Conservation (phyloP, 2,797 vertebrate genomes). For the Macrochelys suwanniensis region DNA sequence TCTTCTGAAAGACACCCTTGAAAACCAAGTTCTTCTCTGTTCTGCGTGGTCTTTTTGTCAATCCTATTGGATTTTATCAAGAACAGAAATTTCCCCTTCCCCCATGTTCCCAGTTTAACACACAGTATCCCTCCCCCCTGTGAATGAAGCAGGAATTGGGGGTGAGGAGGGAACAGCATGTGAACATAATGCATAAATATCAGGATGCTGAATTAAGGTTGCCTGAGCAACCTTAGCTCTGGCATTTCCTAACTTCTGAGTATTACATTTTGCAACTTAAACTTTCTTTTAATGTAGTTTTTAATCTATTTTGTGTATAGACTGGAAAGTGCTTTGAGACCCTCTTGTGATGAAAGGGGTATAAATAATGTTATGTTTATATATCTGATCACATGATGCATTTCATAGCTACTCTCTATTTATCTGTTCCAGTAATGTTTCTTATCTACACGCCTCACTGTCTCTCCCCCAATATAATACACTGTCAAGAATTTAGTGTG, state of each 20-base stretch:
- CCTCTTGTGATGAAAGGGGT: neutral
- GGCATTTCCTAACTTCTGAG: neutral
- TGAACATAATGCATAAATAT: neutral
- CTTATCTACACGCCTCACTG: neutral
- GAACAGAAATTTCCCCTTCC: neutral
- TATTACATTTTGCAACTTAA: neutral
- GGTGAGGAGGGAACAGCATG: no score
- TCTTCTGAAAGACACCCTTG: neutral
- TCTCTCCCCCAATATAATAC: neutral
- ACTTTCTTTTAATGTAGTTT: neutral
- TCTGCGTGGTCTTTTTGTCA: neutral
- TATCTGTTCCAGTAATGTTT: neutral
- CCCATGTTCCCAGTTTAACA: neutral
- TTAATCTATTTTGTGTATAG: neutral
- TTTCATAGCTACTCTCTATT: neutral
- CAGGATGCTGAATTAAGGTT: neutral
- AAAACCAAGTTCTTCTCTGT: neutral
- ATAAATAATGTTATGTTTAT: neutral
- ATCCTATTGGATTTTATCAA: neutral
- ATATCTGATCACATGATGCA: neutral
- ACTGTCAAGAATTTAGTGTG: neutral
- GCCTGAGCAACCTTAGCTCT: neutral
- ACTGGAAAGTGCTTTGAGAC: neutral
- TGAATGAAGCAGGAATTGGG: accelerated
- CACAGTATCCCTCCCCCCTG: neutral